A percentile compares a stretch with the other conserved stretches of the same genome.
phyloP scores from a whole-genome alignment of 2,797 vertebrate species.

The Mormyrus hasselquistii region DNA sequence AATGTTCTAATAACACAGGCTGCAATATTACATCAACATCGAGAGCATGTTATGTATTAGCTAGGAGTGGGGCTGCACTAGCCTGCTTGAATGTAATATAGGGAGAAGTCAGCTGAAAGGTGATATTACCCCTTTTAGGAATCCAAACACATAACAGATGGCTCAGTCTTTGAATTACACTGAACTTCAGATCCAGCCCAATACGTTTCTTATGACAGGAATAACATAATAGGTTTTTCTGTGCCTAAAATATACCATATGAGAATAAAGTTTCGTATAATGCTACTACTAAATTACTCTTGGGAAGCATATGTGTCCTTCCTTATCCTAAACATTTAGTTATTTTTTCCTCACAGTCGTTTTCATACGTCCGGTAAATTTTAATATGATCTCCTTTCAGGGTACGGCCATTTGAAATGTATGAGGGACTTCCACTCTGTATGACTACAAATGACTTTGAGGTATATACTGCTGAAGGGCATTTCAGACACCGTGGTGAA shows the following conservation, averaged over 20 bases:
- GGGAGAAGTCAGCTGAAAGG: constrained; percentile 24
- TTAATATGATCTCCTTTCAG: constrained; percentile 13
- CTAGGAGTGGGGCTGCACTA: constrained; percentile 3
- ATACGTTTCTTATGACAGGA: constrained; percentile 20
- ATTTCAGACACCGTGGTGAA: background rate
- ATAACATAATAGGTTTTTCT: constrained; percentile 21
- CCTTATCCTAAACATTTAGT: constrained; percentile 20
- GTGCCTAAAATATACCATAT: constrained; percentile 24
- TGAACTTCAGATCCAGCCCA: constrained; percentile 23
- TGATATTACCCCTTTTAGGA: constrained; percentile 21
- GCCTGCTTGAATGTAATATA: constrained; percentile 21
- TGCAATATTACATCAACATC: constrained; percentile 8
- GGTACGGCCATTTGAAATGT: background rate
- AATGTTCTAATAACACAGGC: background rate
- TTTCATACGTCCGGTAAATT: background rate
- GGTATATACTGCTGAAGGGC: background rate
- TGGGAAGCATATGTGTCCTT: constrained; percentile 12
- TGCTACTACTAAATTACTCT: constrained; percentile 20
- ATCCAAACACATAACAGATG: constrained; percentile 31
- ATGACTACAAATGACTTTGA: background rate
- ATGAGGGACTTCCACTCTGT: background rate
- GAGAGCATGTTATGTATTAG: constrained; percentile 11
- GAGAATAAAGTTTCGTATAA: constrained; percentile 20
- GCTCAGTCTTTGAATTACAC: constrained; percentile 15
- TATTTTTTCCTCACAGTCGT: constrained; percentile 15